These are phyloP conservation scores for Labeo rohita DNA, from an alignment of 2,113 vertebrate genomes.

Conservation along the genomic window DNA sequence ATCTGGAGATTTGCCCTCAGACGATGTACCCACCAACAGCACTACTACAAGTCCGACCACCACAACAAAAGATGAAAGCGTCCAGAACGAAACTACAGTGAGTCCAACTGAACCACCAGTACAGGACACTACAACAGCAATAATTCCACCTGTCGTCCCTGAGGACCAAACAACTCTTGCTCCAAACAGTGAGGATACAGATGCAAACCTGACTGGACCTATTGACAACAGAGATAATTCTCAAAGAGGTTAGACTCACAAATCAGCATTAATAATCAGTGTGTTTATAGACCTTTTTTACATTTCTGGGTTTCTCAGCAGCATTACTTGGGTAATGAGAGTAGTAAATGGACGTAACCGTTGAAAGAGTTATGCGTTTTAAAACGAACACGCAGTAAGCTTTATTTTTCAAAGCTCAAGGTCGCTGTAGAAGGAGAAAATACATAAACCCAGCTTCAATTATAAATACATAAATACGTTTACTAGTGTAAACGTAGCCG, in stretches of 20 bases:
- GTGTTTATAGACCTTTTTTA: not conserved
- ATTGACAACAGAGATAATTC: not conserved
- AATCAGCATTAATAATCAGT: not conserved
- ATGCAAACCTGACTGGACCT: not conserved
- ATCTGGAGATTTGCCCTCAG: conserved; percentile 22
- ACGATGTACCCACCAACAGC: not conserved
- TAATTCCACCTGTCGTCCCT: not conserved
- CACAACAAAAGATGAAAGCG: not conserved
- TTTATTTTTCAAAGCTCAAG: too few species aligned
- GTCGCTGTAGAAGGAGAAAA: too few species aligned
- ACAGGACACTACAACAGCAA: not conserved
- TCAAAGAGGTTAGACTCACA: conserved; percentile 23
- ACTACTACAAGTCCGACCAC: not conserved
- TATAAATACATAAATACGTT: too few species aligned
- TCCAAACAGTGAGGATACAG: not conserved
- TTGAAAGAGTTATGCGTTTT: too few species aligned
- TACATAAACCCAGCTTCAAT: too few species aligned
- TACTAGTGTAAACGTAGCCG: too few species aligned
- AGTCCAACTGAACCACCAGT: not conserved
- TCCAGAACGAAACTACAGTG: conserved; percentile 4
- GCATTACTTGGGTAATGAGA: too few species aligned
- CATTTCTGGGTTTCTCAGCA: too few species aligned
- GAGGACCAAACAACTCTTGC: not conserved
- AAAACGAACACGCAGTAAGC: too few species aligned
- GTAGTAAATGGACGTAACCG: too few species aligned